Conservation (phyloP, 2,113 vertebrate genomes). For the Thamnophis sirtalis region DNA sequence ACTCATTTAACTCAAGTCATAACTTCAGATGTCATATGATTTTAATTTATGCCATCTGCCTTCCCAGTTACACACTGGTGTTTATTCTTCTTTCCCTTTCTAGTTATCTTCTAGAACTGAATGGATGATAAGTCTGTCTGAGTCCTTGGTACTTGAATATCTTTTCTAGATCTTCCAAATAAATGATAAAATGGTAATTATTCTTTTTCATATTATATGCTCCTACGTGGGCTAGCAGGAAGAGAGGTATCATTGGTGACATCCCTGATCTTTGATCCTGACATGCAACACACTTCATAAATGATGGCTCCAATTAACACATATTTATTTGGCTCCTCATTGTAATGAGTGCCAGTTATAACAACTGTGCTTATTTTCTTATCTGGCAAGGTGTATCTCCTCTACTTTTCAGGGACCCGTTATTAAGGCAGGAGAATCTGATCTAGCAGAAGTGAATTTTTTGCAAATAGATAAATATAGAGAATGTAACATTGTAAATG, state of each 20-base stretch:
- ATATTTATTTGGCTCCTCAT: not conserved
- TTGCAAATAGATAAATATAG: not conserved
- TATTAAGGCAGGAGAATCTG: not conserved
- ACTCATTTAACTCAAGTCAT: not conserved
- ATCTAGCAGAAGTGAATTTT: not conserved
- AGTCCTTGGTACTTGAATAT: not conserved
- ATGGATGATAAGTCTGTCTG: not conserved
- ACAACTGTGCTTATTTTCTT: not conserved
- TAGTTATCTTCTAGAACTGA: not conserved
- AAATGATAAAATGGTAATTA: not conserved
- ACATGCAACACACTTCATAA: not conserved
- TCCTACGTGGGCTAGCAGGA: not conserved
- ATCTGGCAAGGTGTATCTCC: not conserved
- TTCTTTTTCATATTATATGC: not conserved
- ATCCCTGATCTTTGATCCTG: not conserved
- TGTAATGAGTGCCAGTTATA: not conserved
- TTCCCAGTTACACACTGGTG: not conserved
- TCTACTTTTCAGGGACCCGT: not conserved
- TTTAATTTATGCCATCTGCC: not conserved
- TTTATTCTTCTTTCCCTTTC: not conserved
- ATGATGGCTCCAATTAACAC: not conserved
- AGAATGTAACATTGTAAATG: not conserved
- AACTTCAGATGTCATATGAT: not conserved
- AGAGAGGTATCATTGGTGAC: not conserved
- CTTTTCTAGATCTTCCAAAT: not conserved